Evolutionary conservation across 2,797 vertebrate species (phyloP).

Genomic region (Fundulus diaphanus): DNA sequence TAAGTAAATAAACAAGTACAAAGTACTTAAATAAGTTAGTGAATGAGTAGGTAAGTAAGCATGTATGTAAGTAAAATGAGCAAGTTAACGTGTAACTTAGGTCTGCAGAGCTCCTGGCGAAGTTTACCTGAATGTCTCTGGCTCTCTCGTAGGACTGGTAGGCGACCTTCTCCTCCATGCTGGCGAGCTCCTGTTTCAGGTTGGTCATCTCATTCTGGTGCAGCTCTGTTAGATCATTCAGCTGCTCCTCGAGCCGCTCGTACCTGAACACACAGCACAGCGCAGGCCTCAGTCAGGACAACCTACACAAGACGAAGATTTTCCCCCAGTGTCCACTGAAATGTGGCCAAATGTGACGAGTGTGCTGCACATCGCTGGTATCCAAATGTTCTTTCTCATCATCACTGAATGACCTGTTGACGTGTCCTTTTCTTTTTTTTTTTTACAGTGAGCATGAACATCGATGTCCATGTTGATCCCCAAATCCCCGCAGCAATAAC

Average conservation of each 20-base stretch:
- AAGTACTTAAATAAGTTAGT: not conserved
- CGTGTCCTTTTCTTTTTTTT: no score
- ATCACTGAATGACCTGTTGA: not conserved
- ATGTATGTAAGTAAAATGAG: not conserved
- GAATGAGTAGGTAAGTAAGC: not conserved
- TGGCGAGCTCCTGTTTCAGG: constrained; percentile 98
- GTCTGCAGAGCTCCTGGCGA: not conserved
- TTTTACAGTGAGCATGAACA: not conserved
- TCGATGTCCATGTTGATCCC: not conserved
- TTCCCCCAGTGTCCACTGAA: not conserved
- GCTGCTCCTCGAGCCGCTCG: constrained; percentile 94
- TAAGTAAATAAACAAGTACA: not conserved
- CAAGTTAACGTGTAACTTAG: no score
- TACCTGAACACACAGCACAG: constrained; percentile 80
- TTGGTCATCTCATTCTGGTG: constrained; percentile 99
- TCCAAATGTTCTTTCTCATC: not conserved
- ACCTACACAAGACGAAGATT: no score
- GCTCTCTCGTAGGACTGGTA: constrained; percentile 98
- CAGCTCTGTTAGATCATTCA: constrained; percentile 96
- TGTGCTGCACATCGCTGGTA: not conserved
- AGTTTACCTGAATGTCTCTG: constrained; percentile 91
- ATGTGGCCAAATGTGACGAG: no score
- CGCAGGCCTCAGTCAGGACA: constrained; percentile 6
- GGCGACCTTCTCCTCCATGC: constrained; percentile 99
- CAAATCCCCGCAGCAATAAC: not conserved